Evolutionary conservation across 2,113 vertebrate species (phyloP), one percentile per base, ranked within the genome.

Genomic region (Hippocampus zosterae): DNA sequence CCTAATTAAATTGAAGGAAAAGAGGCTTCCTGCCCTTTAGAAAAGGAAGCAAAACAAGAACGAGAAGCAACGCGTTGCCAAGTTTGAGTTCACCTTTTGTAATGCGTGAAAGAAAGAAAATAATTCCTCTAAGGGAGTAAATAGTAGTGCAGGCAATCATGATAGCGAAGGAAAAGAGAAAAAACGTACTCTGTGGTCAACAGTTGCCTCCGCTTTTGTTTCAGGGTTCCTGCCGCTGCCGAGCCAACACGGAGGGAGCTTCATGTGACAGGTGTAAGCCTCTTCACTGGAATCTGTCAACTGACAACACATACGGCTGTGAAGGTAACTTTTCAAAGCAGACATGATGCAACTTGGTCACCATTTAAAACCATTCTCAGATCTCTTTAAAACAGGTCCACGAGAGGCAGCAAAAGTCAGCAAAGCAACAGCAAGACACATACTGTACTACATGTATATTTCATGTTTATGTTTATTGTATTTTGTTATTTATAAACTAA

Each of bases 261-360:
- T 83, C 89, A 0, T 98, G 97, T 79, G 90, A 89, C 80, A 88
- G 70, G 68, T 98, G 97, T 81, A 98, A 96, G 81, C 93, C 94
- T 0, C 90, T 96, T 18, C 96, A 94, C 85, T 98, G 96, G 96
- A 95, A 96, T 76, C 88, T 98, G 73, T 91, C 87, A 71, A 61
- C 56, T 60, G 91, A 90, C 65, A 94, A 95, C 81, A 90, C 92
- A 0, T 27, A 63, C 7, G 96, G 96, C 23, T 98, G 97, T 65
- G 88, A 80, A 87, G 95, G 97, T 97, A 77, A 69, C 67, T 40
- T n/a, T 68, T 13, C 13, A 37, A 18, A 18, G 57, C 4, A 27
- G 62, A 42, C 61, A 8, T 16, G 13, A 42, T n/a, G 37, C 55
- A 13, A 27, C 8, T 25, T 57, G 13, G n/a, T 27, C 55, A 59